These are phyloP conservation scores for Wasmannia auropunctata DNA, from an alignment of 1,140 invertebrate species.

Conservation along the genomic window DNA sequence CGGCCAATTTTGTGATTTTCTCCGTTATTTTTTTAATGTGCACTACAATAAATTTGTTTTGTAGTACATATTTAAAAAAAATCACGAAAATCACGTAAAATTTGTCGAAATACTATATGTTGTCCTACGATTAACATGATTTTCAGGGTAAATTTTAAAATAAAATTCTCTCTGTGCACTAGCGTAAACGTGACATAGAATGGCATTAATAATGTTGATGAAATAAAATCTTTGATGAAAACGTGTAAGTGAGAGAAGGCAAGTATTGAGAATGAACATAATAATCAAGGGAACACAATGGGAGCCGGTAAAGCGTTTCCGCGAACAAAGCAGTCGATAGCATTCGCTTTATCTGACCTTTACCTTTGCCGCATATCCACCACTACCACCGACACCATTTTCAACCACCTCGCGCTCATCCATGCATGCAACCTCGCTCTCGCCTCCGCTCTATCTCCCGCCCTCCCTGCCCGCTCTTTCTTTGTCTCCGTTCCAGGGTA, in stretches of 20 bases:
- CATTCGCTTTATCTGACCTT: conserved; percentile 73
- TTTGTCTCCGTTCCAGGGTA: conserved; percentile 34
- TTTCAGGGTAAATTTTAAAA: too few species aligned
- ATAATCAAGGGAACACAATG: conserved; percentile 53
- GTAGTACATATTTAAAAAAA: too few species aligned
- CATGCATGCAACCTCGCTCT: conserved; percentile 20
- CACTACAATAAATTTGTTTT: too few species aligned
- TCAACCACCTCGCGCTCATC: conserved; percentile 16
- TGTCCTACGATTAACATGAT: too few species aligned
- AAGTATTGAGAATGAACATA: conserved; percentile 43
- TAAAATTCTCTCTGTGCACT: too few species aligned
- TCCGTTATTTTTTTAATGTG: too few species aligned
- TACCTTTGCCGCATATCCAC: conserved; percentile 76
- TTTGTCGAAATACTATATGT: too few species aligned
- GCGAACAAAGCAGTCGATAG: conserved; percentile 71
- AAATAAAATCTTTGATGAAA: background rate
- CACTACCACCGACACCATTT: background rate
- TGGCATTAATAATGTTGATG: background rate
- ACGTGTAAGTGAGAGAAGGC: background rate
- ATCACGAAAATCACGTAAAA: too few species aligned
- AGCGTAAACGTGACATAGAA: background rate
- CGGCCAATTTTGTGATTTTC: too few species aligned
- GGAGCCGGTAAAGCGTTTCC: conserved; percentile 58
- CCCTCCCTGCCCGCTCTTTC: conserved; percentile 5
- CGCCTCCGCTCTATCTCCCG: conserved; percentile 19